Evolutionary conservation across 2,888 invertebrate genomes (phyloP).

Genomic region (Itoplectis maculator): DNA sequence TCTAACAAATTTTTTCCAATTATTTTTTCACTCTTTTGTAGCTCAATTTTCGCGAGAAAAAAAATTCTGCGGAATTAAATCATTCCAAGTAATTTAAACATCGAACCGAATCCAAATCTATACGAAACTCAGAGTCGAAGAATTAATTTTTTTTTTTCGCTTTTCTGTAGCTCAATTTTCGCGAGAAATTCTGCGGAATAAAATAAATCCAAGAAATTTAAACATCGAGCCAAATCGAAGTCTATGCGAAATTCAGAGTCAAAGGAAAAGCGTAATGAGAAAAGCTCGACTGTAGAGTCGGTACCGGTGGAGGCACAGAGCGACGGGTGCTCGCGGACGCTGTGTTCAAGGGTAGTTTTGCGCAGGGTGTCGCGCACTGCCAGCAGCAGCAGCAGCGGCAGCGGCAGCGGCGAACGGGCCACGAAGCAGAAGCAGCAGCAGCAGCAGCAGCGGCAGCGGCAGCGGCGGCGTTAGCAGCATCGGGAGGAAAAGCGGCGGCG

Average conservation of each 20-base stretch:
- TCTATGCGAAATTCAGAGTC: neutral
- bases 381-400: constrained; percentile 75
- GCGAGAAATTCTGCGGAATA: neutral
- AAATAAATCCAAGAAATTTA: neutral
- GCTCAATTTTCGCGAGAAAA: too few relatives aligned
- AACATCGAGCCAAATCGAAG: neutral
- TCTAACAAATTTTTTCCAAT: too few relatives aligned
- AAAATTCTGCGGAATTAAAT: too few relatives aligned
- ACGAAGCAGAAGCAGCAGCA: constrained; percentile 59
- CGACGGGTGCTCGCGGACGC: constrained; percentile 54
- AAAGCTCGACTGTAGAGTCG: constrained; percentile 18
- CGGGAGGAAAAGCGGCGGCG: constrained; percentile 72
- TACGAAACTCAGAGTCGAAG: too few relatives aligned
- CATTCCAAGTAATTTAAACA: too few relatives aligned
- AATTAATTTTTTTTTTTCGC: too few relatives aligned
- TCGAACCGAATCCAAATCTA: too few relatives aligned
- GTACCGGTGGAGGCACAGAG: constrained; percentile 37
- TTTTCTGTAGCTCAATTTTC: too few relatives aligned
- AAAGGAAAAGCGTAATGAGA: neutral
- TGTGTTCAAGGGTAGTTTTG: constrained; percentile 76
- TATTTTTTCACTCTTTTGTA: too few relatives aligned
- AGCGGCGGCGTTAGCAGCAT: constrained; percentile 70
- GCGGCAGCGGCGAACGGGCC: constrained; percentile 64
- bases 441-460: constrained; percentile 71
- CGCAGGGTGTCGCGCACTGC: constrained; percentile 82